Base-by-base conservation (phyloP, 1,140 invertebrate genomes). In the Drosophila bocki region DNA sequence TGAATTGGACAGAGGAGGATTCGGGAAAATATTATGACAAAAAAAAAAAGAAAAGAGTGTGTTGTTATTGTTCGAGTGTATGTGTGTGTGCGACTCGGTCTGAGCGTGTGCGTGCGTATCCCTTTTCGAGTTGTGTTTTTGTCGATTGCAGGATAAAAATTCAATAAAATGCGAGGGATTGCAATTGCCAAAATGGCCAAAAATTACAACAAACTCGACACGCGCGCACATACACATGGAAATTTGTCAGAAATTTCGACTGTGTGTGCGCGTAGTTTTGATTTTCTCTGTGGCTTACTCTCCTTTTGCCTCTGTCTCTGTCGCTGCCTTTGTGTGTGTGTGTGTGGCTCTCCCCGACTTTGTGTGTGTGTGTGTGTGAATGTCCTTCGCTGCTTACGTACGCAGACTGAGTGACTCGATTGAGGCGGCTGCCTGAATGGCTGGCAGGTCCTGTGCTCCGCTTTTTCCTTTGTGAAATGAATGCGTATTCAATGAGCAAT, bases 401-500 rank as follows among this genome's bases (percentile, higher is more conserved):
- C 86, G 86, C 85, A 90, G 86, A 90, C 85, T 90, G 86, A 90
- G 69, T 90, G 85, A 90, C 85, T 90, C 85, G 85, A 82, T 85
- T 80, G 68, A 74, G 77, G 86, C 84, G 84, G 84, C 85, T 88
- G 85, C 78, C 81, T 79, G 61, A 78, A 81, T 90, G 85, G 62
- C 85, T 70, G 76, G 69, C 85, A 91, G 85, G 62, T 78, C 48
- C 56, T 67, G 51, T 58, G 64, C 75, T 86, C 69, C 69, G 35
- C 53, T 58, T 86, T 63, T 65, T 64, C 74, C 63, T 60, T 72
- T 75, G 80, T 80, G 81, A 84, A 88, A 88, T 90, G 85, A 85
- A 88, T 88, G 85, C 85, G 85, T 90, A 88, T 88, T 88, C 85
- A 88, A 88, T 88, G 85, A 90, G 85, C 85, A 88, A 88, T 88